phyloP scores from a whole-genome alignment of 1,140 invertebrate species.

The Bombus breviceps region DNA sequence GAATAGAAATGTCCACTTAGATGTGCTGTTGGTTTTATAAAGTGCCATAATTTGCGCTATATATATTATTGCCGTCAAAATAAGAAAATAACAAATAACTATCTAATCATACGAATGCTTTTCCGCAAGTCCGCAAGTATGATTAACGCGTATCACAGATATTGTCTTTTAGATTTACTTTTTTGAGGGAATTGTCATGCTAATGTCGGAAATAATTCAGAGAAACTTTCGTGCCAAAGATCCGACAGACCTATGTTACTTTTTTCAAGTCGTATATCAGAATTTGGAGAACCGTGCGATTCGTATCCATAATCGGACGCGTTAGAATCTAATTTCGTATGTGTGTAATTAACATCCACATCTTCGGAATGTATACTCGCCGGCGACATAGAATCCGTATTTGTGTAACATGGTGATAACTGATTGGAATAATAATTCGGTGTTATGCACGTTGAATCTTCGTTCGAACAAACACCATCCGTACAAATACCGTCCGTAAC shows the following conservation, averaged over 20 bases:
- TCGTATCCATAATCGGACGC: conserved; percentile 80
- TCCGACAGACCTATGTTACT: conserved; percentile 79
- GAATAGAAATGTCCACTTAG: conserved; percentile 18
- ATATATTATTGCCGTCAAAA: no score
- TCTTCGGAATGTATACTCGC: conserved; percentile 75
- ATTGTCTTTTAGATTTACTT: background rate
- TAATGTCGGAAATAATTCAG: conserved; percentile 85
- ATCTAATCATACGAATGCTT: background rate
- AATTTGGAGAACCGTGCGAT: conserved; percentile 77
- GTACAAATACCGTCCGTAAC: conserved; percentile 49
- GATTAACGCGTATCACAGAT: conserved; percentile 26
- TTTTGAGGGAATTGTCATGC: conserved; percentile 75
- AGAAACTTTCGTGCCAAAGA: conserved; percentile 86
- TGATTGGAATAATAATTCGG: conserved; percentile 56
- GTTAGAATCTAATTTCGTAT: conserved; percentile 68
- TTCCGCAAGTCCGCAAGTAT: background rate
- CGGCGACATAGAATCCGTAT: conserved; percentile 76
- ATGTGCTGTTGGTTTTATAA: background rate
- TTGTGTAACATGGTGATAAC: conserved; percentile 69
- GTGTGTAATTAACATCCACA: conserved; percentile 52
- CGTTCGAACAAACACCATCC: background rate
- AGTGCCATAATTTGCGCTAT: background rate
- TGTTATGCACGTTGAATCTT: conserved; percentile 55
- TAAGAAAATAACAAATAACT: background rate
- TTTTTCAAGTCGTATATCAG: conserved; percentile 40